A percentile compares a stretch with the other conserved stretches of the same genome.
Conservation (phyloP, 2,888 invertebrate genomes). For the Pammene aurita region DNA sequence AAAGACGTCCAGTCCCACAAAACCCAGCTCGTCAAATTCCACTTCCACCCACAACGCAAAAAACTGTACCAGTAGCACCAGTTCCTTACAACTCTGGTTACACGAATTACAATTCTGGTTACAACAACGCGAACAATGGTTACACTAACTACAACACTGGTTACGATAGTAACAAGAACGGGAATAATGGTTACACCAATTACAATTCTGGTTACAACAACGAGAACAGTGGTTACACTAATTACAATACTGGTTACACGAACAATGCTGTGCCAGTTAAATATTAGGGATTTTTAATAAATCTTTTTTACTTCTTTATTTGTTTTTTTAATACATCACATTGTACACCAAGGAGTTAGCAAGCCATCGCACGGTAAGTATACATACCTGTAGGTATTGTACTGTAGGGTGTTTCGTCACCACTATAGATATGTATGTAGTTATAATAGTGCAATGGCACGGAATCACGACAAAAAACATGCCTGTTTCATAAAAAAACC, state of each 20-base stretch:
- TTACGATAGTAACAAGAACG: not conserved
- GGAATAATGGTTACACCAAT: not conserved
- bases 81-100: not conserved
- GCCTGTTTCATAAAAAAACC: too few species aligned
- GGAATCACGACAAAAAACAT: too few species aligned
- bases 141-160: constrained; percentile 19
- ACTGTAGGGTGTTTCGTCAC: too few species aligned
- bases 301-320: not conserved
- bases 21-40: not conserved
- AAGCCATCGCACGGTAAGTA: too few species aligned
- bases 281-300: not conserved
- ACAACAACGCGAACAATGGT: constrained; percentile 7
- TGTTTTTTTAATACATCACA: too few species aligned
- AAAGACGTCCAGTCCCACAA: not conserved
- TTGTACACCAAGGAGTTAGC: too few species aligned
- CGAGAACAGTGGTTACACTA: not conserved
- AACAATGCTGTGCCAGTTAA: not conserved
- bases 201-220: not conserved
- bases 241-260: constrained; percentile 12
- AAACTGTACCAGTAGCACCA: not conserved
- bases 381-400: too few species aligned
- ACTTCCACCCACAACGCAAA: not conserved
- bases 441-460: too few species aligned
- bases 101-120: not conserved
- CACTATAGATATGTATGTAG: too few species aligned